Percentiles rank a stretch among this genome's conserved stretches.
phyloP scores from a whole-genome alignment of 2,797 vertebrate species.

The Mormyrops attenuatus region DNA sequence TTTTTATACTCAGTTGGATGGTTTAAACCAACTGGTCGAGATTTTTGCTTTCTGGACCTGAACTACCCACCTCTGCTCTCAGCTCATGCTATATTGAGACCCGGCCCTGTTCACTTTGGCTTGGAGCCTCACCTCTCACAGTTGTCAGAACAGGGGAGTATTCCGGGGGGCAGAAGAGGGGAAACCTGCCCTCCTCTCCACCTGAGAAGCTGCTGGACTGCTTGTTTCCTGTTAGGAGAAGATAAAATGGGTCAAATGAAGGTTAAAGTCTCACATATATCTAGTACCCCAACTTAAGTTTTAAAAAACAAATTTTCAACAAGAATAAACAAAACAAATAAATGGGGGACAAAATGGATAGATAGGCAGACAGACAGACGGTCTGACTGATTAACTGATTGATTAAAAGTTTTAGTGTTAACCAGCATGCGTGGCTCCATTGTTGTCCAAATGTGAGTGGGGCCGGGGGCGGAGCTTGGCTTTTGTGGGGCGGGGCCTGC shows the following conservation, averaged over 20 bases:
- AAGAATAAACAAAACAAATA: background rate
- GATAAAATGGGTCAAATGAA: background rate
- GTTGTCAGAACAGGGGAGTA: conserved; percentile 40
- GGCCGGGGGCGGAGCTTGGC: conserved; percentile 71
- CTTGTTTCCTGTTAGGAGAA: conserved; percentile 51
- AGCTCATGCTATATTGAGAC: background rate
- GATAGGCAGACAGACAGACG: background rate
- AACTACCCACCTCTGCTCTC: background rate
- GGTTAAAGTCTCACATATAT: background rate
- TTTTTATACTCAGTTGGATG: background rate
- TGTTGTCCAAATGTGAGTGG: conserved; percentile 79
- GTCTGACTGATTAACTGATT: background rate
- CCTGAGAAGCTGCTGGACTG: conserved; percentile 61
- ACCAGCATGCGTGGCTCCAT: conserved; percentile 64
- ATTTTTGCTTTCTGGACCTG: background rate
- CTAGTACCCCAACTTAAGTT: background rate
- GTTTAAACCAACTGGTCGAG: background rate
- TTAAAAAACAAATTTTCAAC: background rate
- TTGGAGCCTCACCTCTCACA: conserved; percentile 48
- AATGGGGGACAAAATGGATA: background rate
- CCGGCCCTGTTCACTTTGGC: background rate
- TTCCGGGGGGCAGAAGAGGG: conserved; percentile 46
- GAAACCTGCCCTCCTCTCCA: conserved; percentile 54
- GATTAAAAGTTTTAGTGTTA: conserved; percentile 13
- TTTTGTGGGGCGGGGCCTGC: conserved; percentile 72